These are phyloP conservation scores for Zaprionus capensis DNA, from an alignment of 1,140 invertebrate species.

Conservation along the genomic window DNA sequence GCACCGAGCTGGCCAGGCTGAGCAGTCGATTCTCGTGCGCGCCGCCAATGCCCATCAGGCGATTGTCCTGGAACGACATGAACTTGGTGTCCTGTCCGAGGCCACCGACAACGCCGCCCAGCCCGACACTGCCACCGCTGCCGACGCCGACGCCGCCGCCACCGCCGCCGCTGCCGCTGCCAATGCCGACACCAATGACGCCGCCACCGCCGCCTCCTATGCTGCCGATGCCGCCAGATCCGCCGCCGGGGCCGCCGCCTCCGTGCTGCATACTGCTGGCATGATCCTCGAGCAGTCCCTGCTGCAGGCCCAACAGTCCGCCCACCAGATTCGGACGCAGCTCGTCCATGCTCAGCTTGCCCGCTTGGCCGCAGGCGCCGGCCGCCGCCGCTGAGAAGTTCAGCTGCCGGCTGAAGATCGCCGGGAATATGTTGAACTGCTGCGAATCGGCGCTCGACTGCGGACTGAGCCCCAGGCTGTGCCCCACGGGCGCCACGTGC, in stretches of 20 bases:
- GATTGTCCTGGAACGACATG: conserved; percentile 85
- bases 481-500: conserved; percentile 63
- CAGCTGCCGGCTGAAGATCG: conserved; percentile 93
- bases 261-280: conserved; percentile 84
- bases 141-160: neutral
- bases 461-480: conserved; percentile 86
- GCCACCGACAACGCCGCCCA: conserved; percentile 39
- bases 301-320: conserved; percentile 89
- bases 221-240: neutral
- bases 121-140: neutral
- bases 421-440: conserved; percentile 95
- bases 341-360: conserved; percentile 89
- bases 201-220: neutral
- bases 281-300: conserved; percentile 91
- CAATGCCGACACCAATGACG: neutral
- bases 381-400: conserved; percentile 89
- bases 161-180: neutral
- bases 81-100: conserved; percentile 83
- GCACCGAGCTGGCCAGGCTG: conserved; percentile 77
- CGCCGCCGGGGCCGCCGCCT: neutral
- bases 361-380: conserved; percentile 87
- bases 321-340: conserved; percentile 91
- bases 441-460: conserved; percentile 87
- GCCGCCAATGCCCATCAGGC: conserved; percentile 84
- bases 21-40: conserved; percentile 84